Evolutionary conservation across 1,140 invertebrate species (phyloP), one percentile per base, ranked within the genome.

Genomic region (Helicoverpa armigera): DNA sequence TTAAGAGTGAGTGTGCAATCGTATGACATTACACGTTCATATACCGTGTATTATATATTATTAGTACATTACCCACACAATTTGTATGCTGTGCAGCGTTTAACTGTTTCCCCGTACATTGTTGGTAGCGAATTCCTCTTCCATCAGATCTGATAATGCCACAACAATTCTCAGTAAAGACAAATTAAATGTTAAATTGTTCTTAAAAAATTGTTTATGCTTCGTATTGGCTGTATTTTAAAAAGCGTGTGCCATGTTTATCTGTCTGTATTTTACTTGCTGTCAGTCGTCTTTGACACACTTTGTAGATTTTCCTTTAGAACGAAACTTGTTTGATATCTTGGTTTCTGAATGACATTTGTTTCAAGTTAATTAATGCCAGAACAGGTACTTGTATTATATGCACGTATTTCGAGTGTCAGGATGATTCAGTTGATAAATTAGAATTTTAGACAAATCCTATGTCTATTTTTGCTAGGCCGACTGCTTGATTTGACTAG

Each of bases 221-320:
- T 23, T 2, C 2, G 23, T 23, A 23, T 23, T 23, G 23, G 23
- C 23, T 43, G 35, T 43, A 43, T 43, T 5, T 43, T 9, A 7
- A 43, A 43, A 43, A 43, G 35, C 5, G 35, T 43, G 35, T 43
- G 35, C 35, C 35, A 43, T 43, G 35, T 43, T 43, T 5, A 5
- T 43, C 9, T 43, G 35, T 43, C 35, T 43, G 35, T 43, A 9
- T 43, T 3, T 7, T 43, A 43, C 35, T 9, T 7, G 35, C 13
- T 54, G 60, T 43, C 14, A 63, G 12, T 35, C 60, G 60, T 63
- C 29, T 61, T 61, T 63, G 29, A 63, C 23, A 63, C 31, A 63
- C 10, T 14, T 63, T 14, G 23, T 16, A 18, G 12, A 31, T 63
- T 63, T 63, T 63, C 60, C 60, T 63, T 29, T 3, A 7, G 29